Evolutionary conservation across 2,888 invertebrate genomes (phyloP), one percentile per base, ranked within the genome.

Genomic region (Lagria hirta): DNA sequence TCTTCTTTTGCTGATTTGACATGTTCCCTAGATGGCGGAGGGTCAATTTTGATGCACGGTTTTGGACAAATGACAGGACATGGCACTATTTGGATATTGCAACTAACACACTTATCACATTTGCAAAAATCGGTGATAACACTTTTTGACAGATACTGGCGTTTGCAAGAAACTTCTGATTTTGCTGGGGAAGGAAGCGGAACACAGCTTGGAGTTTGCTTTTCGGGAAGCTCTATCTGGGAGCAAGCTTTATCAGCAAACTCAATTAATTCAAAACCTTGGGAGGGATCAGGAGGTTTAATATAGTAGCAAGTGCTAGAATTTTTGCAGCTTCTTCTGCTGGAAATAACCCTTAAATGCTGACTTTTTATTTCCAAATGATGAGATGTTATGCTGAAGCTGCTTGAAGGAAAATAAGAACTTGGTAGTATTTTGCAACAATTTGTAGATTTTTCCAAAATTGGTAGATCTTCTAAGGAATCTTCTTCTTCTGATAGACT

Each of bases 191-290:
- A n/a, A n/a, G n/a, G 8, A 21, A 5, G 3, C n/a, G 22, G 8
- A 8, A 6, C 18, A 18, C 5, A 6, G 18, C 18, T 35, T 24
- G 26, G 7, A 8, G 29, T 13, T 3, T n/a, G 3, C 10, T 14
- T 23, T 28, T 16, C 20, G 15, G 26, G 23, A 13, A 40, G 14
- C 12, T 30, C 16, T 4, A 30, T 20, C 30, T 36, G 22, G 4
- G 35, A 42, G 22, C 46, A 46, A 30, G 22, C 21, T 26, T 47
- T 47, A 24, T 47, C 43, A n/a, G 21, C 40, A 17, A 23, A 47
- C 18, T 47, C 47, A 5, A 47, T 30, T 4, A 47, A 22, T 16
- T 33, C 15, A 26, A 43, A 43, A 4, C 36, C 36, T 1, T 16
- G 16, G 14, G 17, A 32, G 4, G 41, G 41, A 21, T 37, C 27